Percentiles rank a stretch among this genome's conserved stretches.
Conservation (phyloP, 2,888 invertebrate genomes). For the Smittia aterrima region DNA sequence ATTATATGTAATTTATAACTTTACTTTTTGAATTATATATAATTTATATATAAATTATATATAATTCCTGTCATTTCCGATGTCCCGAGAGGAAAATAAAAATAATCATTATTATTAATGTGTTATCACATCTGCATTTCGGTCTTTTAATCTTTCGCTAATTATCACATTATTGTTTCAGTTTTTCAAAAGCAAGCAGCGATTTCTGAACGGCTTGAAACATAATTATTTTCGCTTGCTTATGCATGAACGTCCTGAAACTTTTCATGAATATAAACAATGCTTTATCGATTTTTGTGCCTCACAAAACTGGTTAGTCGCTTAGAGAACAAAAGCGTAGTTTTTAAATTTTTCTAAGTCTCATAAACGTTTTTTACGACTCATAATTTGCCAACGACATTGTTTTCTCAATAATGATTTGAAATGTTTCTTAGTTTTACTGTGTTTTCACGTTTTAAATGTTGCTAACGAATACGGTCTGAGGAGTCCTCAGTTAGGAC, state of each 20-base stretch:
- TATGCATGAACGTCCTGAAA: neutral
- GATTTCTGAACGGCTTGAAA: no score
- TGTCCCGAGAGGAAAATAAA: constrained; percentile 10
- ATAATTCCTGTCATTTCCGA: no score
- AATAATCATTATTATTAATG: constrained; percentile 33
- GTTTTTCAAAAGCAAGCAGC: neutral
- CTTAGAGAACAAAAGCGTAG: neutral
- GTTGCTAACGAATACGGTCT: no score
- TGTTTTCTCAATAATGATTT: neutral
- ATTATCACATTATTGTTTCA: constrained; percentile 35
- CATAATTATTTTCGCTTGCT: neutral
- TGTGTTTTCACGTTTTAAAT: no score
- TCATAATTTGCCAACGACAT: constrained; percentile 29
- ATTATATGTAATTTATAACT: no score
- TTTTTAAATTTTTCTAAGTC: constrained; percentile 17
- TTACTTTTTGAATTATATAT: no score
- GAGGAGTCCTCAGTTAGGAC: no score
- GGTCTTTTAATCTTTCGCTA: constrained; percentile 29
- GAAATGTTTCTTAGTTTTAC: neutral
- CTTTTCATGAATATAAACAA: neutral
- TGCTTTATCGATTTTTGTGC: neutral
- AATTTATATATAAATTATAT: no score
- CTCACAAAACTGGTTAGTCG: neutral
- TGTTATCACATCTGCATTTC: constrained; percentile 36
- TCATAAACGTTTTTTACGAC: constrained; percentile 33